A percentile compares a stretch with the other conserved stretches of the same genome.
Conservation (phyloP, 1,140 invertebrate genomes). For the Thaumatotibia leucotreta region DNA sequence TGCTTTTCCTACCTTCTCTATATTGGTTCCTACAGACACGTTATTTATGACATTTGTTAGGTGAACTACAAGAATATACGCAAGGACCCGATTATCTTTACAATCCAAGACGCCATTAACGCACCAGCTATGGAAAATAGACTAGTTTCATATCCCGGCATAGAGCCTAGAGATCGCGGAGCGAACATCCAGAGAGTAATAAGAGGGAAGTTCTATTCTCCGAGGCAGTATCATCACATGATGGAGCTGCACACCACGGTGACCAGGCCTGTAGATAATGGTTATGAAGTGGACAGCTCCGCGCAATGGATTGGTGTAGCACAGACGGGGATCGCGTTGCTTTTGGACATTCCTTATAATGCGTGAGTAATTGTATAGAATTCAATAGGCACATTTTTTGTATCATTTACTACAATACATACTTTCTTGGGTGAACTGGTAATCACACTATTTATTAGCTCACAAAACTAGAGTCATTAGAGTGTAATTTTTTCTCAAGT, state of each 20-base stretch:
- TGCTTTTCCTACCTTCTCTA: too few relatives aligned
- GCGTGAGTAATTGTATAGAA: conserved; percentile 24
- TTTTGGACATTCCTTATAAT: conserved; percentile 66
- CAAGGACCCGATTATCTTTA: conserved; percentile 63
- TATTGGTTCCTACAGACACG: background rate
- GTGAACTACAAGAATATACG: conserved; percentile 76
- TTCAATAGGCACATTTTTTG: too few relatives aligned
- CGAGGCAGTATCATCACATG: conserved; percentile 76
- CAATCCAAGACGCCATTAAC: conserved; percentile 78
- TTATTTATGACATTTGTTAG: too few relatives aligned
- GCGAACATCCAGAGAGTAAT: conserved; percentile 56
- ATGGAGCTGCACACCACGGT: conserved; percentile 81
- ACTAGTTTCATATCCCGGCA: conserved; percentile 20
- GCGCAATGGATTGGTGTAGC: conserved; percentile 80
- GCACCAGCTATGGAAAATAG: conserved; percentile 42
- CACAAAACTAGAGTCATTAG: too few relatives aligned
- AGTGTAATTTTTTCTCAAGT: too few relatives aligned
- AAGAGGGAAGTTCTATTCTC: conserved; percentile 58
- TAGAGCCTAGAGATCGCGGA: conserved; percentile 32
- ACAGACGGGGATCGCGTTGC: conserved; percentile 77
- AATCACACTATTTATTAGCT: too few relatives aligned
- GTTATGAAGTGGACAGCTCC: conserved; percentile 75
- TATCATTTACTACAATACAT: too few relatives aligned
- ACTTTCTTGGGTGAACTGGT: too few relatives aligned
- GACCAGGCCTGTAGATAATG: conserved; percentile 79